Percentiles rank a stretch among this genome's conserved stretches.
These are phyloP conservation scores for Bovichtus variegatus DNA, from an alignment of 2,797 vertebrate species.

Conservation along the genomic window DNA sequence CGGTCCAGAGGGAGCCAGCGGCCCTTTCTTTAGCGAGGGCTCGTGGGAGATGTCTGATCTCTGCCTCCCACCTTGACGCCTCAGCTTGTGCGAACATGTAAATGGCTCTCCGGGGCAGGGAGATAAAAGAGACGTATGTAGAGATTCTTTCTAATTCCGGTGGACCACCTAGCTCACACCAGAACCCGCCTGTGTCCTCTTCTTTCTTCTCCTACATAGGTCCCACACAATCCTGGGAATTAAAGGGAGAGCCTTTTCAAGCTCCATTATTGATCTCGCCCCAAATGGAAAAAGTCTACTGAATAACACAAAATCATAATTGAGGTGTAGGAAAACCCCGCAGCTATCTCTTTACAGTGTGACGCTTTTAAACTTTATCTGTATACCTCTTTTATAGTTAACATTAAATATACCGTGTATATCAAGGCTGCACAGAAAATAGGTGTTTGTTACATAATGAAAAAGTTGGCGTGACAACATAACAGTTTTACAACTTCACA, in stretches of 20 bases:
- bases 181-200: not conserved
- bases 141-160: slow-evolving; percentile 35
- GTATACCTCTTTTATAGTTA: not conserved
- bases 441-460: not conserved
- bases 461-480: slow-evolving; percentile 4
- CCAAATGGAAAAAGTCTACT: not conserved
- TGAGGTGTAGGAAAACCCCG: too few relatives aligned
- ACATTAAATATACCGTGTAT: too few relatives aligned
- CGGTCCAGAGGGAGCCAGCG: slow-evolving; percentile 33
- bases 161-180: slow-evolving; percentile 21
- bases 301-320: not conserved
- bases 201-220: not conserved
- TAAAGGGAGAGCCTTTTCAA: not conserved
- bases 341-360: not conserved
- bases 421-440: not conserved
- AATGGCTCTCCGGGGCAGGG: slow-evolving; percentile 69
- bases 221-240: not conserved
- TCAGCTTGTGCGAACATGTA: slow-evolving; percentile 58
- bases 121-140: slow-evolving; percentile 67
- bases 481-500: slow-evolving; percentile 18
- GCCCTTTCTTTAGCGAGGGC: slow-evolving; percentile 18
- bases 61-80: slow-evolving; percentile 45
- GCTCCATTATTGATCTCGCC: not conserved
- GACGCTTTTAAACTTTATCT: not conserved
- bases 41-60: slow-evolving; percentile 45